A percentile compares a stretch with the other conserved stretches of the same genome.
These are phyloP conservation scores for Pseudomyrmex dendroicus DNA, from an alignment of 1,140 invertebrate species.

Conservation along the genomic window DNA sequence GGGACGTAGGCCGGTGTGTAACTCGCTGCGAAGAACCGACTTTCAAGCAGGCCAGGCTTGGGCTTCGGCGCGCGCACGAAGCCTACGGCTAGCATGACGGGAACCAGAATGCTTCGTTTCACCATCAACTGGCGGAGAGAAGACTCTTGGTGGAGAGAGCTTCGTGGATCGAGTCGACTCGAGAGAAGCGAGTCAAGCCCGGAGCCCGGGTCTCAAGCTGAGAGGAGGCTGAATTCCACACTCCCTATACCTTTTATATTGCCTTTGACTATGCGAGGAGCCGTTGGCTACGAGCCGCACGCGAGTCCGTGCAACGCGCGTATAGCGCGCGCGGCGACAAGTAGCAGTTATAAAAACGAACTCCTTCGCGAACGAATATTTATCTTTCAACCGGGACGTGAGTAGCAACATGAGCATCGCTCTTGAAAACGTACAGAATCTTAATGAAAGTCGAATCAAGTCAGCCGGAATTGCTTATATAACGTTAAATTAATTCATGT, in stretches of 20 bases:
- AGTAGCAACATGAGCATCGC: background rate
- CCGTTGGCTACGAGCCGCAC: conserved; percentile 77
- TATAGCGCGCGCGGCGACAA: background rate
- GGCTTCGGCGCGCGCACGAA: conserved; percentile 71
- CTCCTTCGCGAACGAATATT: background rate
- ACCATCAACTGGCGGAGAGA: conserved; percentile 72
- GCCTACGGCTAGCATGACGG: conserved; percentile 83
- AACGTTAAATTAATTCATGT: conserved; percentile 2
- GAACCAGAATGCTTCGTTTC: conserved; percentile 81
- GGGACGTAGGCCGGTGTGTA: conserved; percentile 26
- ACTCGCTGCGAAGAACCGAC: conserved; percentile 65
- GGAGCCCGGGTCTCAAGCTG: conserved; percentile 79
- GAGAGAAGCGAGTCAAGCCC: conserved; percentile 65
- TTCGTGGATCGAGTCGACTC: conserved; percentile 73
- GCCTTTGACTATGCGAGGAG: conserved; percentile 79
- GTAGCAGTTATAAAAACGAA: conserved; percentile 1
- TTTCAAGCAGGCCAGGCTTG: conserved; percentile 70
- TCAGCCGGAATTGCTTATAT: background rate
- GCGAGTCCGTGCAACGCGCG: conserved; percentile 65
- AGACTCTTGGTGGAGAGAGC: conserved; percentile 44
- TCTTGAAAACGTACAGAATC: conserved; percentile 3
- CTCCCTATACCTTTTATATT: conserved; percentile 82
- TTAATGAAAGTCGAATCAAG: background rate
- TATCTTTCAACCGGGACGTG: background rate
- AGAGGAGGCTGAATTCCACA: conserved; percentile 83